These are phyloP conservation scores for Gymnocheta viridis DNA, from an alignment of 2,888 invertebrate species.

Conservation along the genomic window DNA sequence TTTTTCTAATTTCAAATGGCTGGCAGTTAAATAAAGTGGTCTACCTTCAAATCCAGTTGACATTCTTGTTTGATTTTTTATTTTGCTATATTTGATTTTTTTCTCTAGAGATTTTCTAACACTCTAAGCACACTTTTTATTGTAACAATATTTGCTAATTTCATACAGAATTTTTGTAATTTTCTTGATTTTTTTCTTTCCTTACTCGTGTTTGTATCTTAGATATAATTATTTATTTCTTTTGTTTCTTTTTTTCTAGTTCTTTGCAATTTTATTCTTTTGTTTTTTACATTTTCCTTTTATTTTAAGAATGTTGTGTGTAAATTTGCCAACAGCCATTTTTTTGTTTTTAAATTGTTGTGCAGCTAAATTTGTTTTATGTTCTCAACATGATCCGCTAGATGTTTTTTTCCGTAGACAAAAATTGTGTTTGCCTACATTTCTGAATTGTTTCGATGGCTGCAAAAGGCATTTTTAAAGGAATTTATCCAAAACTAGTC, in stretches of 20 bases:
- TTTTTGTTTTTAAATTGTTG: slow-evolving; percentile 13
- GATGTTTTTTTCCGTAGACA: not conserved
- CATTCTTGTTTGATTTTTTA: slow-evolving; percentile 64
- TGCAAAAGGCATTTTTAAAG: slow-evolving; percentile 46
- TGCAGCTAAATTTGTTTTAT: slow-evolving; percentile 23
- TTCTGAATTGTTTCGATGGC: slow-evolving; percentile 35
- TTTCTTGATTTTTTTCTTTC: not conserved
- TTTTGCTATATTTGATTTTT: not conserved
- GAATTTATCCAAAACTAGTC: slow-evolving; percentile 58
- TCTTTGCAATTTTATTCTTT: not conserved
- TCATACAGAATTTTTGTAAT: slow-evolving; percentile 18
- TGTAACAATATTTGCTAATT: slow-evolving; percentile 45
- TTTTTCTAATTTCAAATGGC: slow-evolving; percentile 30
- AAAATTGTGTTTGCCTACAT: not conserved
- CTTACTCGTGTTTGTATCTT: not conserved
- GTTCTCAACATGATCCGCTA: not conserved
- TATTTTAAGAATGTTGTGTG: slow-evolving; percentile 25
- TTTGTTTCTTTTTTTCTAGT: not conserved
- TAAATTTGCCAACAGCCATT: slow-evolving; percentile 40
- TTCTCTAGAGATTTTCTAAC: slow-evolving; percentile 19
- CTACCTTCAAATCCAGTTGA: slow-evolving; percentile 71
- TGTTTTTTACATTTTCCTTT: not conserved
- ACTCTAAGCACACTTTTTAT: slow-evolving; percentile 17
- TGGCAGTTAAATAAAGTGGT: slow-evolving; percentile 59
- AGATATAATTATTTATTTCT: not conserved